A percentile compares a stretch with the other conserved stretches of the same genome.
These are phyloP conservation scores for Cydia fagiglandana DNA, from an alignment of 1,140 invertebrate genomes.

Conservation along the genomic window DNA sequence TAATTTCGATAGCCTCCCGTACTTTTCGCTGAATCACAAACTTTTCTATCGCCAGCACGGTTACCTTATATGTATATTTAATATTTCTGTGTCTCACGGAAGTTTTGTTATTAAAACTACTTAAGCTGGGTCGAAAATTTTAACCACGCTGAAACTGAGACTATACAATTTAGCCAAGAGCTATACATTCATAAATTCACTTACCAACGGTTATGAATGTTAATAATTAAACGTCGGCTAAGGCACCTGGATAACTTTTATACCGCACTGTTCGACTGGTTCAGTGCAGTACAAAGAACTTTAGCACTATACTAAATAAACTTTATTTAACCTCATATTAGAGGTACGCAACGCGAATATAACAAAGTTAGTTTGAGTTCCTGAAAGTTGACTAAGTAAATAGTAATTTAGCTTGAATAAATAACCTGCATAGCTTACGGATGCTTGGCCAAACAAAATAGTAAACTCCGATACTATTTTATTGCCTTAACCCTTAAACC, in stretches of 20 bases:
- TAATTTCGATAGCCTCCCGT: too few species aligned
- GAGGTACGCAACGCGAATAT: background rate
- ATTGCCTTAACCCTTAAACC: too few species aligned
- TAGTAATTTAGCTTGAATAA: background rate
- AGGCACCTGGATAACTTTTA: slow-evolving; percentile 30
- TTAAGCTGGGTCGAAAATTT: background rate
- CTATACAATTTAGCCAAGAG: slow-evolving; percentile 38
- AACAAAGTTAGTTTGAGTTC: background rate
- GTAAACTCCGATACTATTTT: too few species aligned
- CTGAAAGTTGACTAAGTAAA: background rate
- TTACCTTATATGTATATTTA: too few species aligned
- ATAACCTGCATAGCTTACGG: background rate
- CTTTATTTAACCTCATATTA: background rate
- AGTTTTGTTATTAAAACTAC: too few species aligned
- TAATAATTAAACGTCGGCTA: slow-evolving; percentile 58
- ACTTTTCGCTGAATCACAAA: too few species aligned
- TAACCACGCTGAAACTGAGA: slow-evolving; percentile 35
- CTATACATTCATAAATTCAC: slow-evolving; percentile 67
- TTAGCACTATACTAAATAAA: slow-evolving; percentile 9
- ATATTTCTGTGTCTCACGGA: too few species aligned
- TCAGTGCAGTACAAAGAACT: background rate
- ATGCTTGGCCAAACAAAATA: too few species aligned
- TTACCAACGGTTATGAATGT: slow-evolving; percentile 67
- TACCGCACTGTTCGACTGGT: background rate
- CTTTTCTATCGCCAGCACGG: too few species aligned